phyloP scores from a whole-genome alignment of 2,888 invertebrate species.

The Ectemnius continuus region DNA sequence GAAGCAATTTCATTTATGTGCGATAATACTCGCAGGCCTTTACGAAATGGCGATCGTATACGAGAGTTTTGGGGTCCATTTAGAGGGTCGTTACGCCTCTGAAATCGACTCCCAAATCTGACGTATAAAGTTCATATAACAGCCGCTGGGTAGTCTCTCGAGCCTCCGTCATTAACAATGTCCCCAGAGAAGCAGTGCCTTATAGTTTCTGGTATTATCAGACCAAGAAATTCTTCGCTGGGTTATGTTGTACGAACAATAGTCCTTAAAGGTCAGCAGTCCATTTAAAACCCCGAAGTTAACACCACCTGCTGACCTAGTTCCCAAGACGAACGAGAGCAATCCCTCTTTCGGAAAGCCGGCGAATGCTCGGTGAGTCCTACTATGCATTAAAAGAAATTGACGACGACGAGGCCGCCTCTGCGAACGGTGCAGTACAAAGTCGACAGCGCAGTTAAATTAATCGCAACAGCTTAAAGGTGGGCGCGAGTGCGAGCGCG shows the following conservation, averaged over 20 bases:
- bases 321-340: slow-evolving; percentile 21
- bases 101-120: too few species aligned
- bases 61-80: too few species aligned
- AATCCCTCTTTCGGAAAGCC: slow-evolving; percentile 42
- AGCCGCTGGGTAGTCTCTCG: too few species aligned
- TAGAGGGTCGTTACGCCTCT: too few species aligned
- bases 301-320: slow-evolving; percentile 34
- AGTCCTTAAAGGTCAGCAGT: slow-evolving; percentile 31
- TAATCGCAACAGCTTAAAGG: slow-evolving; percentile 43
- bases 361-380: slow-evolving; percentile 41
- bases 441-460: slow-evolving; percentile 27
- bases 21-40: too few species aligned
- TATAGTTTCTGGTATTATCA: too few species aligned
- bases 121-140: too few species aligned
- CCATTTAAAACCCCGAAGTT: slow-evolving; percentile 24
- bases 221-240: neutral
- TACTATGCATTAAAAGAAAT: slow-evolving; percentile 53
- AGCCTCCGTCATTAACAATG: too few species aligned
- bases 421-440: slow-evolving; percentile 25
- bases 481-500: neutral
- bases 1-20: slow-evolving; percentile 47
- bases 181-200: too few species aligned
- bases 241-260: neutral
- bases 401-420: slow-evolving; percentile 33
- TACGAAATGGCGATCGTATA: too few species aligned